Percentiles rank a stretch among this genome's conserved stretches.
phyloP scores from a whole-genome alignment of 2,888 invertebrate genomes.

The Sinhomidia bicolor region DNA sequence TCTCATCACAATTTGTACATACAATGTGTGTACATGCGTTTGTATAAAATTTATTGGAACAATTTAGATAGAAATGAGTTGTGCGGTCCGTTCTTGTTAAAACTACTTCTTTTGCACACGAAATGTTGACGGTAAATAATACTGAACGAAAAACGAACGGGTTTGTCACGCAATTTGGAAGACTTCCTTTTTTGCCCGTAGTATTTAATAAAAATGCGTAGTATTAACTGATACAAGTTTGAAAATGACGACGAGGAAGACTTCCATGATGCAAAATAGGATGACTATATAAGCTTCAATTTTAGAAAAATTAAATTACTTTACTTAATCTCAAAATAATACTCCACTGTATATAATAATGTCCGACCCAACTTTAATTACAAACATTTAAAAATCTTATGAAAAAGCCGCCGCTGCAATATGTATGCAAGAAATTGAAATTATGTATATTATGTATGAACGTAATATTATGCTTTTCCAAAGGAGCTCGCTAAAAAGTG shows the following conservation, averaged over 20 bases:
- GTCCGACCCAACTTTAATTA: background rate
- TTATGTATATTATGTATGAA: background rate
- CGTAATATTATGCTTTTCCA: too few species aligned
- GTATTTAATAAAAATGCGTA: conserved; percentile 11
- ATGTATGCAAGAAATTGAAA: too few species aligned
- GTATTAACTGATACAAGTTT: conserved; percentile 13
- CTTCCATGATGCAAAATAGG: background rate
- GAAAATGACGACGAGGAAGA: background rate
- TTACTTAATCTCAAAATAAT: background rate
- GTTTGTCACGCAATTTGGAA: conserved; percentile 55
- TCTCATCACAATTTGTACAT: background rate
- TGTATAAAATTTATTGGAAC: background rate
- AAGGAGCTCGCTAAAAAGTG: too few species aligned
- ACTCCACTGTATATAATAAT: background rate
- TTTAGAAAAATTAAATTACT: background rate
- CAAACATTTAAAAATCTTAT: background rate
- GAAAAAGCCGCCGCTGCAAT: background rate
- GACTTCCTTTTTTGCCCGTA: conserved; percentile 51
- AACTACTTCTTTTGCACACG: background rate
- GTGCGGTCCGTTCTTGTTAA: conserved; percentile 2
- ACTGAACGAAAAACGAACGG: conserved; percentile 22
- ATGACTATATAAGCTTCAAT: background rate
- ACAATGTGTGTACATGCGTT: background rate
- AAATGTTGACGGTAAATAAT: background rate
- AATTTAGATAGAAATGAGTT: conserved; percentile 24